Evolutionary conservation across 2,797 vertebrate genomes (phyloP), one percentile per base, ranked within the genome.

Genomic region (Esox masquinongy): DNA sequence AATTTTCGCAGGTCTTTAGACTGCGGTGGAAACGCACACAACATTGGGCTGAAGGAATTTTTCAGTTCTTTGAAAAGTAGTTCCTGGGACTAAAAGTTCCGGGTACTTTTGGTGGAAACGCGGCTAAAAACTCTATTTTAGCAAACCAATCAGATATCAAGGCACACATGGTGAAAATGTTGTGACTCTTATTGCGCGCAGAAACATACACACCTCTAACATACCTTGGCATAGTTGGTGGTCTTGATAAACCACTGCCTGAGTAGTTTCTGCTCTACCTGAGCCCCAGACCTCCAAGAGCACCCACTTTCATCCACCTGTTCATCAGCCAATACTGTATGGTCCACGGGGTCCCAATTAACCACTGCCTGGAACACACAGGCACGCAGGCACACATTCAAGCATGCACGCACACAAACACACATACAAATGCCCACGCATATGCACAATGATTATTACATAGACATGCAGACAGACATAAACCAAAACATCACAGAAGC

Each of bases 181-280:
- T 34, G 5, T 7, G 31, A 17, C 19, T 36, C 9, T 14, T 47
- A 7, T 8, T 36, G 26, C 29, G 51, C 39, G 43, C 26, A 31
- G 16, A 22, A 26, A 56, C 7, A 22, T 34, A 67, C 76, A 69
- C 14, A 73, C 5, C 9, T 67, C 29, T 64, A 31, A 6, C 7
- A 6, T 82, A 94, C 93, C 96, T 99, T 99, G 79, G 96, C 97
- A 75, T 97, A 99, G 53, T 95, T 94, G 67, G 98, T 98, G 3
- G 97, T 99, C 90, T 94, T 99, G 85, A 99, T 96, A 86, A 99
- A 99, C 98, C 98, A 99, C 80, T 99, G 98, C 78, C 86, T 96
- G 87, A 99, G 96, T 79, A 97, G 94, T 82, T 96, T 97, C 92
- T 97, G 96, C 69, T 99, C 96, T 86, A 99, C 98, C 82, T 93